A percentile compares a stretch with the other conserved stretches of the same genome.
Evolutionary conservation across 2,888 invertebrate genomes (phyloP).

Genomic region (Zygogramma bicolorata): DNA sequence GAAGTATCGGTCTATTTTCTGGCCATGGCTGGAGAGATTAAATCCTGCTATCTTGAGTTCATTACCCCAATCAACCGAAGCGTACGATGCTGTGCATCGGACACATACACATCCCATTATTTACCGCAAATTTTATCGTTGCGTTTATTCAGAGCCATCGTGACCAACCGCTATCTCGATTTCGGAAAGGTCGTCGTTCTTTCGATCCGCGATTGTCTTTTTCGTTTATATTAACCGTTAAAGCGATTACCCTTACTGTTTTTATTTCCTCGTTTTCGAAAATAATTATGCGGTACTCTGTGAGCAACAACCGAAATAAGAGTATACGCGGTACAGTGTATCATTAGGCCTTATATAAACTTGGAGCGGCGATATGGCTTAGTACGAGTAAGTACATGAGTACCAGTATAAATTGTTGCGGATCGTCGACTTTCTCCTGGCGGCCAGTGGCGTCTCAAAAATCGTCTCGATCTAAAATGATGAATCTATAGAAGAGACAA

Average conservation of each 20-base stretch:
- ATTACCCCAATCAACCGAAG: too few relatives aligned
- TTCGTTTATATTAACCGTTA: neutral
- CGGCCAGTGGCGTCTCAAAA: conserved; percentile 10
- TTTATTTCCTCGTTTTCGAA: conserved; percentile 12
- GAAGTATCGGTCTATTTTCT: too few relatives aligned
- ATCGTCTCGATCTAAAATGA: too few relatives aligned
- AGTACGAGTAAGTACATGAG: neutral
- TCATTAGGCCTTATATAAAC: conserved; percentile 16
- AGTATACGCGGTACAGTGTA: neutral
- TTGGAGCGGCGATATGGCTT: neutral
- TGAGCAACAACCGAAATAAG: neutral
- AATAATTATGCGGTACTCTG: neutral
- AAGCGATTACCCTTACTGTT: neutral
- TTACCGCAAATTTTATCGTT: too few relatives aligned
- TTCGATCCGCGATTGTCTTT: neutral
- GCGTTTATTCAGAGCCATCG: neutral
- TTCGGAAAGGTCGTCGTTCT: neutral
- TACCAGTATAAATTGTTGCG: conserved; percentile 18
- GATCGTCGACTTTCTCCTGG: conserved; percentile 15
- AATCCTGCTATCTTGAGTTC: too few relatives aligned
- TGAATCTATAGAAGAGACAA: too few relatives aligned
- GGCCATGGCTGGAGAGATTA: too few relatives aligned
- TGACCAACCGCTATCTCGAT: neutral
- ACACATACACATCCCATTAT: too few relatives aligned
- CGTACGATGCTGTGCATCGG: too few relatives aligned